Conservation (phyloP, 2,797 vertebrate species). For the Pangasius sanitwongsei region DNA sequence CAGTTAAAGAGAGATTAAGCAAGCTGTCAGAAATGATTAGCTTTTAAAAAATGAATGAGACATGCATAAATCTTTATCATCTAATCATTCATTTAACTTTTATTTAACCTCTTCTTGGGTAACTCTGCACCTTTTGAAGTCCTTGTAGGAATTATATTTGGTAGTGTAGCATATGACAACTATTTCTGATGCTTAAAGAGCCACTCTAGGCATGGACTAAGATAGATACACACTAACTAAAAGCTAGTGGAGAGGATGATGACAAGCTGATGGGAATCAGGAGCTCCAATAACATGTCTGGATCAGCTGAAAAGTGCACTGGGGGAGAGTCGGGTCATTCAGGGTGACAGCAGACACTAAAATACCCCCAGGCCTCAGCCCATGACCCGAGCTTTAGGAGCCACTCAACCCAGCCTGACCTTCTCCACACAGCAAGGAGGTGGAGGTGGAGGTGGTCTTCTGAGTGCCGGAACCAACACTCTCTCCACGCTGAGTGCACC, state of each 20-base stretch:
- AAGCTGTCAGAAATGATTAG: constrained; percentile 26
- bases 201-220: not conserved
- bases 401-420: constrained; percentile 67
- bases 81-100: not conserved
- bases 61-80: not conserved
- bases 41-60: not conserved
- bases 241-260: constrained; percentile 9
- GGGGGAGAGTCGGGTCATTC: constrained; percentile 62
- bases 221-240: not conserved
- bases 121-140: not conserved
- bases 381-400: constrained; percentile 68
- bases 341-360: constrained; percentile 59
- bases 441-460: constrained; percentile 20
- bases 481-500: constrained; percentile 55
- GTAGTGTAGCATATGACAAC: not conserved
- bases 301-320: constrained; percentile 45
- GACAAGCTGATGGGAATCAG: constrained; percentile 28
- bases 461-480: constrained; percentile 40
- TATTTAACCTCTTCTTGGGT: not conserved
- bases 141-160: not conserved
- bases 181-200: not conserved
- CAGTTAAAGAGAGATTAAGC: constrained; percentile 4
- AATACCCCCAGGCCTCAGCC: constrained; percentile 54
- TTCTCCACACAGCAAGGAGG: constrained; percentile 64
- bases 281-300: constrained; percentile 49